Percentiles rank a stretch among this genome's conserved stretches.
These are phyloP conservation scores for Rutilus rutilus DNA, from an alignment of 2,113 vertebrate genomes.

Conservation along the genomic window DNA sequence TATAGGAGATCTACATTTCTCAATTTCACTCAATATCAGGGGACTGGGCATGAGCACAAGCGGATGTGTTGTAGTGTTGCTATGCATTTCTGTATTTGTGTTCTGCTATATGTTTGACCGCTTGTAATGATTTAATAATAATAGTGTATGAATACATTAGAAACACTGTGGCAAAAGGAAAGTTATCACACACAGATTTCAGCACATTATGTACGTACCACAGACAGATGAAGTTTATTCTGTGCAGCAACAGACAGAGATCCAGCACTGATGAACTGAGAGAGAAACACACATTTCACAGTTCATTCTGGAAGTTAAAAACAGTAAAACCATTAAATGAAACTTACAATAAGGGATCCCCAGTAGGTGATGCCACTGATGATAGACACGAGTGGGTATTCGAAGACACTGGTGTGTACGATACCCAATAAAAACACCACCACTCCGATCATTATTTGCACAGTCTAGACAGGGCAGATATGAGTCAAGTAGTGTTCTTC, in stretches of 20 bases:
- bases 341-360: not conserved
- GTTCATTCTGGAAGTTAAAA: not conserved
- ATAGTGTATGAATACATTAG: not conserved
- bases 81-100: no score
- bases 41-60: no score
- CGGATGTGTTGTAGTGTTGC: no score
- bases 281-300: not conserved
- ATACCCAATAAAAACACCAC: slow-evolving; percentile 6
- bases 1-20: no score
- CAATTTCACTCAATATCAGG: no score
- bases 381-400: not conserved
- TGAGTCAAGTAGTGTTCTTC: not conserved
- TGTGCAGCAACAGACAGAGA: slow-evolving; percentile 37
- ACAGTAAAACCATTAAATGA: not conserved
- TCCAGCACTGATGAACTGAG: slow-evolving; percentile 47
- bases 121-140: not conserved
- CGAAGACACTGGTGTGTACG: fast-evolving
- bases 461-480: not conserved
- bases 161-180: not conserved
- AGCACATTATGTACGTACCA: slow-evolving; percentile 31
- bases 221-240: slow-evolving; percentile 22
- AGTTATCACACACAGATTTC: not conserved
- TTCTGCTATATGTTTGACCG: no score
- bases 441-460: slow-evolving; percentile 49
- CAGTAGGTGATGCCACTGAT: slow-evolving; percentile 4